Percentiles rank a stretch among this genome's conserved stretches.
Evolutionary conservation across 2,797 vertebrate genomes (phyloP).

Genomic region (Odontamblyopus rebecca): DNA sequence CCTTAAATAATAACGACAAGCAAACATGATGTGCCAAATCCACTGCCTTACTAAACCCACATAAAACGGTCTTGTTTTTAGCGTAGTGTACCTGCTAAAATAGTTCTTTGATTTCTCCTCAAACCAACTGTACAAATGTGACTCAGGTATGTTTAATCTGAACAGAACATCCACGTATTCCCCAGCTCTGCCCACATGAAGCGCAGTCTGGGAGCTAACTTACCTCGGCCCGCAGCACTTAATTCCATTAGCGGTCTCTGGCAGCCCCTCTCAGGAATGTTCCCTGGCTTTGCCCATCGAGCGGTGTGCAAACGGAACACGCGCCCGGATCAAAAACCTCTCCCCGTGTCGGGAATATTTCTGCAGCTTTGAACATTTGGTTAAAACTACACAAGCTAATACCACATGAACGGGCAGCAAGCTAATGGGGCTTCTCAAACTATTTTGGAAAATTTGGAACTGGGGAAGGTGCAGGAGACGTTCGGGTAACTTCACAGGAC

Average conservation of each 20-base stretch:
- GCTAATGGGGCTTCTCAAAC: conserved; percentile 18
- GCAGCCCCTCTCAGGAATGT: conserved; percentile 78
- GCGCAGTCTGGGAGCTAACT: conserved; percentile 41
- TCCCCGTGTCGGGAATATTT: conserved; percentile 68
- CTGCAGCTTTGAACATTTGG: conserved; percentile 73
- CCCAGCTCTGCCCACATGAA: conserved; percentile 45
- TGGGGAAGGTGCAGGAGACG: not conserved
- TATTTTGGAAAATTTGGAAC: conserved; percentile 22
- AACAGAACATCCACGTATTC: conserved; percentile 20
- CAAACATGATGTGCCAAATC: too few species aligned
- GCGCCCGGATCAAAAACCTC: conserved; percentile 73
- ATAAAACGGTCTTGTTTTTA: not conserved
- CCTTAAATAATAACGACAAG: too few species aligned
- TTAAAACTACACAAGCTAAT: conserved; percentile 28
- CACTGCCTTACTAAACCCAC: not conserved
- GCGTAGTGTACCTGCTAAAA: not conserved
- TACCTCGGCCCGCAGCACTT: conserved; percentile 59
- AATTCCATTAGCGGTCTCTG: conserved; percentile 78
- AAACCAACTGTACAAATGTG: not conserved
- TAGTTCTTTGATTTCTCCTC: not conserved
- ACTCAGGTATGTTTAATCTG: conserved; percentile 2
- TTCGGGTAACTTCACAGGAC: not conserved
- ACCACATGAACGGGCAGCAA: conserved; percentile 1
- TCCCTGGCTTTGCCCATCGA: conserved; percentile 71
- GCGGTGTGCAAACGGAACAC: conserved; percentile 75